A percentile compares a stretch with the other conserved stretches of the same genome.
Conservation (phyloP, 2,113 vertebrate genomes). For the Lagopus leucura region DNA sequence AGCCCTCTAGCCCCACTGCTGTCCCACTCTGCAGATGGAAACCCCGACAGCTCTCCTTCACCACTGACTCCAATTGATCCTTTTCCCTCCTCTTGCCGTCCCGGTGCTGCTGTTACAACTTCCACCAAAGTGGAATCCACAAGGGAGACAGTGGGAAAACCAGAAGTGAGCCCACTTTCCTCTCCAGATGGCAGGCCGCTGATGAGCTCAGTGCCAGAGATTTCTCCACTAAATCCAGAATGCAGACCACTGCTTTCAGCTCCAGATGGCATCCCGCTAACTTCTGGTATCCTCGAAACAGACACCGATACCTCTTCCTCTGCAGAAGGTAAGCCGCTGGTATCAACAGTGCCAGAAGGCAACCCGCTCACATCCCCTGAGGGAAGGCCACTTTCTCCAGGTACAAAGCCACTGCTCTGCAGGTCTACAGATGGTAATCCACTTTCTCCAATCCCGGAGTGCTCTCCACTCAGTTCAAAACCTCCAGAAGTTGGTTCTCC, state of each 20-base stretch:
- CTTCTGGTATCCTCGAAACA: constrained; percentile 70
- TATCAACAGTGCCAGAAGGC: constrained; percentile 71
- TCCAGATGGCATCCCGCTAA: constrained; percentile 54
- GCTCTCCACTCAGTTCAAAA: constrained; percentile 59
- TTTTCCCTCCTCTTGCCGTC: constrained; percentile 78
- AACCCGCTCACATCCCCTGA: constrained; percentile 67
- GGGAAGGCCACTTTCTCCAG: constrained; percentile 69
- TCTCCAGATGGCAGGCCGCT: constrained; percentile 76
- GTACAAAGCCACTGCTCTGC: constrained; percentile 66
- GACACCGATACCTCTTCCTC: constrained; percentile 71
- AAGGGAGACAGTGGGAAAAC: constrained; percentile 81
- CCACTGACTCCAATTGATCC: constrained; percentile 75
- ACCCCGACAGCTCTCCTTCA: constrained; percentile 73
- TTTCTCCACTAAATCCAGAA: constrained; percentile 77
- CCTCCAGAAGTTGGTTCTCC: constrained; percentile 67
- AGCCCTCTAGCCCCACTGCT: constrained; percentile 77
- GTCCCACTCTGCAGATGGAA: constrained; percentile 63
- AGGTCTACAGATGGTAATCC: constrained; percentile 77
- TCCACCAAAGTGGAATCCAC: constrained; percentile 81
- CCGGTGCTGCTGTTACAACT: constrained; percentile 71
- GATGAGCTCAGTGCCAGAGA: constrained; percentile 69
- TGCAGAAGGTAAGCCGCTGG: constrained; percentile 79
- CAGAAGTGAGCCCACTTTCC: constrained; percentile 78
- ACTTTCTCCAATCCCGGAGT: constrained; percentile 71
- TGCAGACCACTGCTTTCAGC: constrained; percentile 78